Evolutionary conservation across 2,797 vertebrate genomes (phyloP), one percentile per base, ranked within the genome.

Genomic region (Coendou prehensilis): DNA sequence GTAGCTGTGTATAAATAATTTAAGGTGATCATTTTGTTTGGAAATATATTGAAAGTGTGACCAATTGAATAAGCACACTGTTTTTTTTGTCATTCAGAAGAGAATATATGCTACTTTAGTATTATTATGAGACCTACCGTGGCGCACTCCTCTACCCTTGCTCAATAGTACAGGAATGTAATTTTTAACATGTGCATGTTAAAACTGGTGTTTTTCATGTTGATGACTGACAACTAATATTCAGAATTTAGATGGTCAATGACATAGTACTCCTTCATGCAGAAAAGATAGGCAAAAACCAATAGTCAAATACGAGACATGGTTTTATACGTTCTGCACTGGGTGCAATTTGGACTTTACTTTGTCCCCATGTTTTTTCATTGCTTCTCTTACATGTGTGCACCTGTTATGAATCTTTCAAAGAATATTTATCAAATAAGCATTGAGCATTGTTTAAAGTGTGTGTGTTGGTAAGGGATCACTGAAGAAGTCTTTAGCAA

Each of bases 31-130:
- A 33, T 57, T 96, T 96, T 96, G 9, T 6, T 88, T 90, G 56
- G 78, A 91, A 97, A 97, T 94, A 83, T 96, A 91, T 97, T 95
- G 81, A 84, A 95, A 95, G 28, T 9, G 0, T 94, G 90, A 95
- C 94, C 86, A 94, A 50, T 97, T 97, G 98, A 96, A 97, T 47
- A 86, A 96, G 37, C 59, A 84, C 84, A 47, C 94, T 97, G 96
- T 97, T 64, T 96, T 41, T 82, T 37, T 95, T 96, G 96, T 91
- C 64, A 85, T 54, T 93, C 94, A 87, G 95, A 71, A 96, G 94
- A 98, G 90, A 97, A 52, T 85, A n/a, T 20, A 26, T 18, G 94
- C 86, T 50, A 69, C 89, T 89, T 97, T 63, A 78, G 89, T 96
- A 61, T 64, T 86, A 50, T 81, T 87, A 33, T 80, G 47, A 20